Base-by-base conservation (phyloP, 1,140 invertebrate species). In the Drosophila orena region DNA sequence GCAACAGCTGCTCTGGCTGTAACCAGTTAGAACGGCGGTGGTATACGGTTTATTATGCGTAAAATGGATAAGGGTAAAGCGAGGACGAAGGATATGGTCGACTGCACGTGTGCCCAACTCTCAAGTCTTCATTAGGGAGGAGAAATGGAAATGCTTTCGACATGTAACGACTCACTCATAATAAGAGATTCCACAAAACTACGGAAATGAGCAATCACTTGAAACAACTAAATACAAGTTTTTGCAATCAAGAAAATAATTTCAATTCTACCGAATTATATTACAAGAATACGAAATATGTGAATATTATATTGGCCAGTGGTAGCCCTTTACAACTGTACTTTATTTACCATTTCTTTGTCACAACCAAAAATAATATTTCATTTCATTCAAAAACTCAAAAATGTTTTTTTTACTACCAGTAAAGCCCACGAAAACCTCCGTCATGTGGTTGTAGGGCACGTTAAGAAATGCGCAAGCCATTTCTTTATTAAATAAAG, bases 401-500 rank as follows among this genome's bases (percentile, higher is more conserved):
- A 6, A 8, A n/a, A 40, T 7, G 15, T 15, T n/a, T n/a, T n/a
- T n/a, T n/a, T 20, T 20, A 20, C 8, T 44, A 20, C 17, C 10
- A 17, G 12, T 11, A 62, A 46, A 57, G 44, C 54, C 57, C 8
- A 17, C 0, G 22, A 4, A 27, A 30, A 2, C 7, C 27, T 42
- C 12, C 4, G 12, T 38, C 15, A 43, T 30, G 11, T 40, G 37
- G 15, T 62, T 66, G 49, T 30, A 68, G 62, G 35, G 77, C 61
- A 85, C 55, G 24, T 59, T 68, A 74, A 80, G 70, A 79, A 77
- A 77, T 80, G 70, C 55, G 8, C 75, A 71, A 47, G 66, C 53
- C 65, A 86, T 86, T 86, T 86, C 74, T 85, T 86, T 86, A 86
- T 88, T 89, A 69, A 89, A 77, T 89, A 89, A 78, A 90, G 71